phyloP scores from a whole-genome alignment of 2,888 invertebrate species.

The Drosophila neonasuta region DNA sequence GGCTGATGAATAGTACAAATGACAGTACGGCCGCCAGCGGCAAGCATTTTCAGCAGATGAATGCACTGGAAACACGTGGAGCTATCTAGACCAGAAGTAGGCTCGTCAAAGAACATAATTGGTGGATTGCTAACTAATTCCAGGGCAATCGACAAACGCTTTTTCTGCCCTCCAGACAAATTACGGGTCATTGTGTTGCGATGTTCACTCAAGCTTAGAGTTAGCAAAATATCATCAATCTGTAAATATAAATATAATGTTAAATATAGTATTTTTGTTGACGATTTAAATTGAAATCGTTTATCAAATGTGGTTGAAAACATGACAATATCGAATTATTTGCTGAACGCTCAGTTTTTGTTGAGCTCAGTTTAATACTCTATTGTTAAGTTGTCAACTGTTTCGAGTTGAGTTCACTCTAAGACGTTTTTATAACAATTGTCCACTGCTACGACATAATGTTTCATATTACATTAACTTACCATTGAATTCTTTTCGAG shows the following conservation, averaged over 20 bases:
- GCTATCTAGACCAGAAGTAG: conserved; percentile 97
- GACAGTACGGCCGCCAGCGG: conserved; percentile 95
- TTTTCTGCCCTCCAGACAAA: conserved; percentile 97
- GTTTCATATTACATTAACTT: conserved; percentile 75
- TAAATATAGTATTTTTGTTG: conserved; percentile 1
- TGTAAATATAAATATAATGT: conserved; percentile 80
- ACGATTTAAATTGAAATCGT: neutral
- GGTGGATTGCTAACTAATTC: conserved; percentile 98
- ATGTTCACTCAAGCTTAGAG: conserved; percentile 92
- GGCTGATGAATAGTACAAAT: conserved; percentile 97
- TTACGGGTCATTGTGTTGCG: conserved; percentile 94
- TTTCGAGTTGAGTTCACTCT: conserved; percentile 7
- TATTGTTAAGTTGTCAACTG: conserved; percentile 17
- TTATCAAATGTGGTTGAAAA: neutral
- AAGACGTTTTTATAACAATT: neutral
- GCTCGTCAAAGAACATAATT: conserved; percentile 98
- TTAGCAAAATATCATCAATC: conserved; percentile 96
- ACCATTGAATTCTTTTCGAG: conserved; percentile 92
- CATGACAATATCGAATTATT: neutral
- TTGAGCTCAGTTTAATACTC: neutral
- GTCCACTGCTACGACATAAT: conserved; percentile 3
- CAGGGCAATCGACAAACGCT: conserved; percentile 95
- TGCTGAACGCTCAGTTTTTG: neutral
- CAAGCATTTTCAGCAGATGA: conserved; percentile 92
- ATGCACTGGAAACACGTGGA: conserved; percentile 98